Evolutionary conservation across 1,140 invertebrate species (phyloP).

Genomic region (Panagrolaimus sp.): DNA sequence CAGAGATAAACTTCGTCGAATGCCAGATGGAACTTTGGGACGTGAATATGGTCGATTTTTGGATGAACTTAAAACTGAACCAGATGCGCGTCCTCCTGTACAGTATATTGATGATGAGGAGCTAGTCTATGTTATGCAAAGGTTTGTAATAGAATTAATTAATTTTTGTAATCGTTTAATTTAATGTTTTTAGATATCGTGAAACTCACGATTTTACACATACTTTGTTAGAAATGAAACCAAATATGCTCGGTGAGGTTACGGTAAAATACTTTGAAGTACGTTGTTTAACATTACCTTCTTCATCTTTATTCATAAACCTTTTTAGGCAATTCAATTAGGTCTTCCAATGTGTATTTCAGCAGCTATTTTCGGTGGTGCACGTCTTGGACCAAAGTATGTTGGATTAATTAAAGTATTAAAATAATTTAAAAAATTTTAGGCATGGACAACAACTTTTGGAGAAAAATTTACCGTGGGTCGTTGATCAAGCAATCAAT

Average conservation of each 20-base stretch:
- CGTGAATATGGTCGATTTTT: slow-evolving; percentile 38
- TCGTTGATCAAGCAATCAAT: slow-evolving; percentile 33
- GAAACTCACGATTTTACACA: slow-evolving; percentile 93
- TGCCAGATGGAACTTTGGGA: slow-evolving; percentile 35
- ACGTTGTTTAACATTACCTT: too few relatives aligned
- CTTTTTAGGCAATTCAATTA: slow-evolving; percentile 49
- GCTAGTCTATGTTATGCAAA: slow-evolving; percentile 89
- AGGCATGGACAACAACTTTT: slow-evolving; percentile 36
- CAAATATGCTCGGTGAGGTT: slow-evolving; percentile 89
- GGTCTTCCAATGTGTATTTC: slow-evolving; percentile 62
- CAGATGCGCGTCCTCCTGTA: slow-evolving; percentile 79
- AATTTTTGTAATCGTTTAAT: slow-evolving; percentile 3
- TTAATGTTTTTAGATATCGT: slow-evolving; percentile 67
- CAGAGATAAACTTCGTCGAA: slow-evolving; percentile 23
- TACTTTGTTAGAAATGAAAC: slow-evolving; percentile 81
- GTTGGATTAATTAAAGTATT: slow-evolving; percentile 14
- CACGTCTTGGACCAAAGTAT: slow-evolving; percentile 63
- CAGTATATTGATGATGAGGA: slow-evolving; percentile 84
- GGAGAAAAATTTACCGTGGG: slow-evolving; percentile 34
- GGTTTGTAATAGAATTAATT: slow-evolving; percentile 58
- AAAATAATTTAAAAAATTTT: slow-evolving; percentile 13
- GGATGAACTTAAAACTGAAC: slow-evolving; percentile 64
- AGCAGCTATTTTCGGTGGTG: slow-evolving; percentile 61
- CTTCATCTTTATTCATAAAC: too few relatives aligned
- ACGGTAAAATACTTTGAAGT: slow-evolving; percentile 65